Base-by-base conservation (phyloP, 2,113 vertebrate species). In the Myxocyprinus asiaticus region DNA sequence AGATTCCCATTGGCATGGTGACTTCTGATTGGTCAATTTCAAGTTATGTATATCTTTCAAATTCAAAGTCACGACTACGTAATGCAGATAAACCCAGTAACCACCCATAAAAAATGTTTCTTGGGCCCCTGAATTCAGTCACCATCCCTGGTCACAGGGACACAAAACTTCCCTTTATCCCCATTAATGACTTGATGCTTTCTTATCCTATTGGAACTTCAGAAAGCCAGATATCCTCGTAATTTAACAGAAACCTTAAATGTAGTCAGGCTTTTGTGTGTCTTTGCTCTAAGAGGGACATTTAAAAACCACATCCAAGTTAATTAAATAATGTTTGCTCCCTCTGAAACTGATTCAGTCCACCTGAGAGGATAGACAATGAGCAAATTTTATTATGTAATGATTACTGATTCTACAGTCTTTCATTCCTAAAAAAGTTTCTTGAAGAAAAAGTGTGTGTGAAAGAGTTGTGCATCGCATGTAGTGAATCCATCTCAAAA, bases 191-290 rank as follows among this genome's bases (percentile, higher is more conserved):
- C 44, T 4, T 51, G 48, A 48, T 70, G 79, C 47, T 67, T 33
- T 76, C 62, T 47, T 45, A 65, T 55, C 53, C 22, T 59, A 67
- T 9, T 61, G 59, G 59, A 45, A 66, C 43, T 62, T 51, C 59
- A 22, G 80, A 59, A 66, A 82, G 74, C 74, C 80, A 81, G 80
- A 81, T 77, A 67, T 59, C 44, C 74, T 44, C 6, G 4, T 66
- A 17, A 76, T 56, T 43, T 51, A 77, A 77, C 50, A 77, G 80
- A 68, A 59, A 68, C 61, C 67, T 66, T 72, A n/a, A 59, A 72
- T 61, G 43, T 59, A 12, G 43, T 45, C n/a, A 3, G 8, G 70
- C 55, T 72, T 58, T 67, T n/a, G 67, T 71, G 43, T 59, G 53
- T 72, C 61, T 64, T 66, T 69, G 22, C 22, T 67, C 51, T 58